Conservation (phyloP, 2,888 invertebrate genomes). For the Cryptus armator region DNA sequence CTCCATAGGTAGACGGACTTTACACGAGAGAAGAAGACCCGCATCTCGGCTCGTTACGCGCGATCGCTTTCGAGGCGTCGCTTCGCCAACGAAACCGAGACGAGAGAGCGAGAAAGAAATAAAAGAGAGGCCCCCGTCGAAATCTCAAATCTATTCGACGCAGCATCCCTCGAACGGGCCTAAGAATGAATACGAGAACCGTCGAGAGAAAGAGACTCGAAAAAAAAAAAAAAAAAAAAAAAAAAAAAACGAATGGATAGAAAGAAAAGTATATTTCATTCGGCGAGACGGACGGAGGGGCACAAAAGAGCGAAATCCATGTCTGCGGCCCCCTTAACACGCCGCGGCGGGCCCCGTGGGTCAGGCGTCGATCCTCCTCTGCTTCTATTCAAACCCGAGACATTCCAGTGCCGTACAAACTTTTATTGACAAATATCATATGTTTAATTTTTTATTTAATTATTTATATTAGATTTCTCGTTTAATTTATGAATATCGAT, state of each 20-base stretch:
- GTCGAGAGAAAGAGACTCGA: slow-evolving; percentile 25
- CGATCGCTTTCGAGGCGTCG: slow-evolving; percentile 69
- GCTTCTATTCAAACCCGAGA: slow-evolving; percentile 70
- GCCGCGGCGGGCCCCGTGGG: slow-evolving; percentile 69
- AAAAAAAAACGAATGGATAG: slow-evolving; percentile 30
- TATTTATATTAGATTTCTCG: neutral
- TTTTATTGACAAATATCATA: neutral
- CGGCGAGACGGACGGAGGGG: slow-evolving; percentile 73
- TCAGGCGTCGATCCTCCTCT: slow-evolving; percentile 67
- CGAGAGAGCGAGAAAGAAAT: slow-evolving; percentile 51
- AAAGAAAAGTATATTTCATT: slow-evolving; percentile 77
- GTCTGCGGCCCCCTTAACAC: slow-evolving; percentile 78
- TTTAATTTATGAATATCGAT: no score
- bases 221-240: neutral
- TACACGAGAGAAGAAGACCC: slow-evolving; percentile 41
- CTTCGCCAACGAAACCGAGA: slow-evolving; percentile 59
- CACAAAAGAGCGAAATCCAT: slow-evolving; percentile 80
- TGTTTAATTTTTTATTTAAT: neutral
- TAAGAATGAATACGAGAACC: slow-evolving; percentile 37
- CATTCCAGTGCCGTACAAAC: slow-evolving; percentile 70
- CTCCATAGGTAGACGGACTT: neutral
- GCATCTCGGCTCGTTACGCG: slow-evolving; percentile 68
- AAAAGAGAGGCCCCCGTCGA: slow-evolving; percentile 62
- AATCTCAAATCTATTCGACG: slow-evolving; percentile 77
- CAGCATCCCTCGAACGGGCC: slow-evolving; percentile 62